Evolutionary conservation across 1,140 invertebrate species (phyloP).

Genomic region (Ditylenchus dipsaci): DNA sequence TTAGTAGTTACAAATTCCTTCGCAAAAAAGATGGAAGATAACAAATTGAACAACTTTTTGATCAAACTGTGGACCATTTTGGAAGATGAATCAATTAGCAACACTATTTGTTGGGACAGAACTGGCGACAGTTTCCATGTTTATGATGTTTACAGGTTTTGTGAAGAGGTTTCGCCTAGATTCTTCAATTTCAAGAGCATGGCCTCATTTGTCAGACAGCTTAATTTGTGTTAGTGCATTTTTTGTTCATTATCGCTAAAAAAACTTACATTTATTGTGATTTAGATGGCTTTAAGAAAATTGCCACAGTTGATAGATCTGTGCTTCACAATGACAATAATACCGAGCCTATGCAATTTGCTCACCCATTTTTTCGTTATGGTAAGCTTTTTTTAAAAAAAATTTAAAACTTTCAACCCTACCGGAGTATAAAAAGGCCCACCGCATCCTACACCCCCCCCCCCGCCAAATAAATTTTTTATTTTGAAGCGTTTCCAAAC

Average conservation of each 20-base stretch:
- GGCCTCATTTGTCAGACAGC: constrained; percentile 79
- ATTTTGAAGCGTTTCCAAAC: too few relatives aligned
- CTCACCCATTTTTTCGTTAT: neutral
- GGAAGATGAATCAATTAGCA: too few relatives aligned
- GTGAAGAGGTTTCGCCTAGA: constrained; percentile 20
- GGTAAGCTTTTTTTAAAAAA: neutral
- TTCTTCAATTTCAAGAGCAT: constrained; percentile 33
- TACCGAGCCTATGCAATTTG: neutral
- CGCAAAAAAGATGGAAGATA: constrained; percentile 64
- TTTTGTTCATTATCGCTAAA: too few relatives aligned
- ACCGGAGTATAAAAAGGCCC: too few relatives aligned
- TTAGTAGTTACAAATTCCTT: too few relatives aligned
- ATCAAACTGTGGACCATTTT: too few relatives aligned
- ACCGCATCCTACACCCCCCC: too few relatives aligned
- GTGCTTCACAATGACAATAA: neutral
- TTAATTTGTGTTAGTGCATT: constrained; percentile 93
- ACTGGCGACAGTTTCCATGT: constrained; percentile 58
- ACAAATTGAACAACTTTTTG: constrained; percentile 98
- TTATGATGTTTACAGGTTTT: constrained; percentile 17
- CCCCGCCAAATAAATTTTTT: too few relatives aligned
- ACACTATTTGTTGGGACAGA: too few relatives aligned
- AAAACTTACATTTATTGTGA: too few relatives aligned
- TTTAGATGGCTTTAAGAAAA: neutral
- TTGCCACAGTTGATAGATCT: neutral
- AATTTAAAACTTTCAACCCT: too few relatives aligned